Percentiles rank a stretch among this genome's conserved stretches.
These are phyloP conservation scores for Platichthys stellatus DNA, from an alignment of 2,113 vertebrate genomes.

Conservation along the genomic window DNA sequence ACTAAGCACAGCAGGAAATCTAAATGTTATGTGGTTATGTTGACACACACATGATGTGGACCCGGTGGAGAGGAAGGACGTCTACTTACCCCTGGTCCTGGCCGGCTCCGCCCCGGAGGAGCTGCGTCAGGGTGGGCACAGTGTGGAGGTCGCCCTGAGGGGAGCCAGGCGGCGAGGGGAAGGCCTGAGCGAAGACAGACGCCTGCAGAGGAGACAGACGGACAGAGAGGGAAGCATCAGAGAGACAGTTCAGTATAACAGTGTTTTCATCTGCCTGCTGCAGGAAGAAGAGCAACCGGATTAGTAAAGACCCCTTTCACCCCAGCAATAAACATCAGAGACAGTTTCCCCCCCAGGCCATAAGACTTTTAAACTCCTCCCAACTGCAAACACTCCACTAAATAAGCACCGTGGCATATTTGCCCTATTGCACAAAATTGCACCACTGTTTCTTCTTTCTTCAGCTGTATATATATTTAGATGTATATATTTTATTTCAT, in stretches of 20 bases:
- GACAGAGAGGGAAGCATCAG: background rate
- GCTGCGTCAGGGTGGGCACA: slow-evolving; percentile 75
- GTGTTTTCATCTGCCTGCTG: background rate
- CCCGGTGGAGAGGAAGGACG: background rate
- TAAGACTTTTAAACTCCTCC: no score
- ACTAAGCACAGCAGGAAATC: background rate
- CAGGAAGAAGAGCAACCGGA: no score
- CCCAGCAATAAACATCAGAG: no score
- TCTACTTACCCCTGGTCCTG: slow-evolving; percentile 67
- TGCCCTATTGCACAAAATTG: no score
- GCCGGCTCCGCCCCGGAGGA: slow-evolving; percentile 59
- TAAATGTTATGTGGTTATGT: background rate
- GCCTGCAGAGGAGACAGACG: slow-evolving; percentile 59
- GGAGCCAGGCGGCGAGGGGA: slow-evolving; percentile 57
- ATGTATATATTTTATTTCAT: no score
- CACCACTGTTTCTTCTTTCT: no score
- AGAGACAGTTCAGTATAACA: background rate
- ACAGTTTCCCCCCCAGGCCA: no score
- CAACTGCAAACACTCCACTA: no score
- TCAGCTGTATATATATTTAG: no score
- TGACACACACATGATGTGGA: background rate
- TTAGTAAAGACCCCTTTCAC: no score
- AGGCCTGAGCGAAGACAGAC: slow-evolving; percentile 74
- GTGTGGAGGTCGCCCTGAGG: slow-evolving; percentile 33
- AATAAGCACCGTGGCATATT: no score